phyloP scores from a whole-genome alignment of 2,888 invertebrate species.

The Drosophila buzzatii region DNA sequence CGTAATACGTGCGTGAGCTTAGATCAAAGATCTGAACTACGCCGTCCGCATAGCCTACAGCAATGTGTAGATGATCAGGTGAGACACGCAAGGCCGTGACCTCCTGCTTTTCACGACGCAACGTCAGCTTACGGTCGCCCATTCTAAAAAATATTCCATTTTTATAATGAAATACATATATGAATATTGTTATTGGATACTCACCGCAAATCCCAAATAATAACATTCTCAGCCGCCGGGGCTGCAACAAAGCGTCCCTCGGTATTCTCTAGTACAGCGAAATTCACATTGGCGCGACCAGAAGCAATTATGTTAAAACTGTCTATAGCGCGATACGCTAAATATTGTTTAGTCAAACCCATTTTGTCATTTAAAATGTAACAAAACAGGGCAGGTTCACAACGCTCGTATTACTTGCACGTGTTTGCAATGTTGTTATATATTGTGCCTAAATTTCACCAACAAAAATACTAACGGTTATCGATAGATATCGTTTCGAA shows the following conservation, averaged over 20 bases:
- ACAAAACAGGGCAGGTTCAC: slow-evolving; percentile 34
- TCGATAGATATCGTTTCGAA: slow-evolving; percentile 17
- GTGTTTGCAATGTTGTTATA: slow-evolving; percentile 58
- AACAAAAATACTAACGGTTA: slow-evolving; percentile 22
- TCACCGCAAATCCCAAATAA: slow-evolving; percentile 96
- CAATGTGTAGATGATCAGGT: slow-evolving; percentile 91
- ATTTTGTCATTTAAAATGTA: slow-evolving; percentile 85
- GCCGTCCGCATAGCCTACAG: slow-evolving; percentile 97
- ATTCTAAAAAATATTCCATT: slow-evolving; percentile 67
- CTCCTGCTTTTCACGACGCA: slow-evolving; percentile 92
- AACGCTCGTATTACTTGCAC: slow-evolving; percentile 51
- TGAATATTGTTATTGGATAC: slow-evolving; percentile 68
- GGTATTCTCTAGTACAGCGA: slow-evolving; percentile 91
- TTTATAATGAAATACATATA: background rate
- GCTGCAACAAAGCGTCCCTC: slow-evolving; percentile 94
- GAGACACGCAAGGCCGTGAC: slow-evolving; percentile 92
- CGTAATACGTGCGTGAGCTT: slow-evolving; percentile 87
- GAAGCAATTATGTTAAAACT: slow-evolving; percentile 95
- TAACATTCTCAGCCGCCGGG: slow-evolving; percentile 97
- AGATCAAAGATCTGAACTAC: slow-evolving; percentile 93
- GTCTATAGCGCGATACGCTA: slow-evolving; percentile 93
- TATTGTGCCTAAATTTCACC: slow-evolving; percentile 29
- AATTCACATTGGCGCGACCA: slow-evolving; percentile 91
- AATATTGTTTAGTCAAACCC: slow-evolving; percentile 97
- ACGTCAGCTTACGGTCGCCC: slow-evolving; percentile 89